A percentile compares a stretch with the other conserved stretches of the same genome.
Conservation (phyloP, 2,888 invertebrate genomes). For the Chloromyia formosa region DNA sequence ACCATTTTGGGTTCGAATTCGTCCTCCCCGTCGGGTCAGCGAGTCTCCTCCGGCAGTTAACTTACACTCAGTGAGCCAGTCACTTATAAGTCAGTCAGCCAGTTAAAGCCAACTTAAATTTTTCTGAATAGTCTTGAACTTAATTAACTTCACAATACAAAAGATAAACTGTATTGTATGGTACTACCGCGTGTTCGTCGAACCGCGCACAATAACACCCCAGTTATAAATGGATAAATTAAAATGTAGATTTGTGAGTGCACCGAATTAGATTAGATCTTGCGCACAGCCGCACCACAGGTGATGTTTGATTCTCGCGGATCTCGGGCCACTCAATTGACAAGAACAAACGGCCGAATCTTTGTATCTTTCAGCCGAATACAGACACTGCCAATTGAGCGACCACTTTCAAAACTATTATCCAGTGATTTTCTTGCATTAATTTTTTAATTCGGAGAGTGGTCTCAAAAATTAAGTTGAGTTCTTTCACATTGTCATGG, state of each 20-base stretch:
- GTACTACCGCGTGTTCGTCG: conserved; percentile 43
- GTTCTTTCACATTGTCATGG: not conserved
- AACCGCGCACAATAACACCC: conserved; percentile 43
- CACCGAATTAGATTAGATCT: conserved; percentile 24
- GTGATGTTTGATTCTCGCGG: conserved; percentile 6
- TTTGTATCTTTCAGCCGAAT: not conserved
- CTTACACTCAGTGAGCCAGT: not conserved
- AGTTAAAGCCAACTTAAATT: not conserved
- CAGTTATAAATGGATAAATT: conserved; percentile 48
- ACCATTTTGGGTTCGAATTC: not conserved
- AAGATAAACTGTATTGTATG: conserved; percentile 1
- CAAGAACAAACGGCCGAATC: not conserved
- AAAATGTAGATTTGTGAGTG: conserved; percentile 49
- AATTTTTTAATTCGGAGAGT: conserved; percentile 19
- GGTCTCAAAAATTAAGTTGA: conserved; percentile 7
- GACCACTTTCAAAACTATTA: conserved; percentile 13
- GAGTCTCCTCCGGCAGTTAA: too few species aligned
- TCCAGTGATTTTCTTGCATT: conserved; percentile 18
- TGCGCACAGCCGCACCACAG: not conserved
- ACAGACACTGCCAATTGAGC: too few species aligned
- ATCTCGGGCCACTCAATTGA: conserved; percentile 1
- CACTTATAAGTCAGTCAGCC: not conserved
- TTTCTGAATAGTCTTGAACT: not conserved
- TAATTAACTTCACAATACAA: conserved; percentile 32
- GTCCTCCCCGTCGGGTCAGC: too few species aligned